A percentile compares a stretch with the other conserved stretches of the same genome.
Evolutionary conservation across 2,888 invertebrate genomes (phyloP).

Genomic region (Zele albiditarsus): DNA sequence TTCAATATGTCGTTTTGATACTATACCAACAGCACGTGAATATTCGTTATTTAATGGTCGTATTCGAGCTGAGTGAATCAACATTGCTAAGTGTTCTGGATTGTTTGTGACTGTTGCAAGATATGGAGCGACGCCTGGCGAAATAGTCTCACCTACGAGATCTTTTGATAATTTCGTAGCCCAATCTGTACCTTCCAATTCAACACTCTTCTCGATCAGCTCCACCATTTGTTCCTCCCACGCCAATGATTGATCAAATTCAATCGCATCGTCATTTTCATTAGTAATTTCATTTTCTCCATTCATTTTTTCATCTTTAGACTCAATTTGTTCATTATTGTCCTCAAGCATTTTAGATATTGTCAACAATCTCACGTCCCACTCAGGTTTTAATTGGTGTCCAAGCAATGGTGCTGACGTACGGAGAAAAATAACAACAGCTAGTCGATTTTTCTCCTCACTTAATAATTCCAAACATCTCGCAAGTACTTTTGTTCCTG

Average conservation of each 20-base stretch:
- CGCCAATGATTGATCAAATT: constrained; percentile 48
- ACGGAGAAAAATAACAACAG: constrained; percentile 59
- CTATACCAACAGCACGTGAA: constrained; percentile 63
- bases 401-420: constrained; percentile 63
- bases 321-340: constrained; percentile 32
- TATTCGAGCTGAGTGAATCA: constrained; percentile 58
- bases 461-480: constrained; percentile 64
- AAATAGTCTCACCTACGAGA: constrained; percentile 52
- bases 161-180: constrained; percentile 62
- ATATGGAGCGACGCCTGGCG: constrained; percentile 55
- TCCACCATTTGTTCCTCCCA: constrained; percentile 66
- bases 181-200: constrained; percentile 64
- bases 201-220: constrained; percentile 63
- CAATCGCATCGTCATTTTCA: not conserved
- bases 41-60: constrained; percentile 57
- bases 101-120: constrained; percentile 62
- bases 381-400: constrained; percentile 59
- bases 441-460: constrained; percentile 57
- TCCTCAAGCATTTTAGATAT: constrained; percentile 56
- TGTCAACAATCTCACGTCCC: constrained; percentile 60
- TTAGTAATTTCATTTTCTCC: not conserved
- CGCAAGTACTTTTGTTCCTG: constrained; percentile 61
- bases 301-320: not conserved
- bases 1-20: constrained; percentile 60
- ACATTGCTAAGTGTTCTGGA: constrained; percentile 55